Conservation (phyloP, 2,888 invertebrate genomes). For the Amblyteles armatorius region DNA sequence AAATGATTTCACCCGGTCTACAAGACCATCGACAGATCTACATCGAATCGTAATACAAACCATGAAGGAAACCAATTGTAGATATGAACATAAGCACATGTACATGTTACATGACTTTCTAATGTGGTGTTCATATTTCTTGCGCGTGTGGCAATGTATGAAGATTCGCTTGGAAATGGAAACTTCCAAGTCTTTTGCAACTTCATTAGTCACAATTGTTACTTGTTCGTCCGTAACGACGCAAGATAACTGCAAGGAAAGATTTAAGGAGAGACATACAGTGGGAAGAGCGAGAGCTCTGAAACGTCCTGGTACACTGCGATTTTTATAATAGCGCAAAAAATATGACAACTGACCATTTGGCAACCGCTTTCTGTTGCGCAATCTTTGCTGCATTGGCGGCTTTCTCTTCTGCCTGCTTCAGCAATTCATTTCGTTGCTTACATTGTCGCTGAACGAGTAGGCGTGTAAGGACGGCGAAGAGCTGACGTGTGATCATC, state of each 20-base stretch:
- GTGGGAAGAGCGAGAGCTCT: neutral
- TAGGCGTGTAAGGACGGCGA: neutral
- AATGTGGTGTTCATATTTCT: no score
- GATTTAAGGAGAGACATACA: no score
- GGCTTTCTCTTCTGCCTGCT: conserved; percentile 5
- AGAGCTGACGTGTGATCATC: conserved; percentile 1
- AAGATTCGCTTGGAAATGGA: neutral
- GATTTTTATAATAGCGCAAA: neutral
- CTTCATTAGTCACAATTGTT: conserved; percentile 3
- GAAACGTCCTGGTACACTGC: neutral
- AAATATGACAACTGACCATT: conserved; percentile 6
- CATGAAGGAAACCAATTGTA: neutral
- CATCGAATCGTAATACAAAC: conserved; percentile 2
- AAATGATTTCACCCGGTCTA: neutral
- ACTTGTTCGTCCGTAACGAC: conserved; percentile 2
- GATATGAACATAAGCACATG: neutral
- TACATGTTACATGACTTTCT: neutral
- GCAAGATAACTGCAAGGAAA: neutral
- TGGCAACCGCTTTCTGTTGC: neutral
- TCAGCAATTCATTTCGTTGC: conserved; percentile 2
- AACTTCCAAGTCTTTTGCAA: neutral
- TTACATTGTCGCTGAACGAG: neutral
- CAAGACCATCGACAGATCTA: conserved; percentile 9
- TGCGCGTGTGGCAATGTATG: neutral
- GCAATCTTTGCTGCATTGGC: conserved; percentile 12